Evolutionary conservation across 2,797 vertebrate genomes (phyloP), one percentile per base, ranked within the genome.

Genomic region (Sylvilagus floridanus): DNA sequence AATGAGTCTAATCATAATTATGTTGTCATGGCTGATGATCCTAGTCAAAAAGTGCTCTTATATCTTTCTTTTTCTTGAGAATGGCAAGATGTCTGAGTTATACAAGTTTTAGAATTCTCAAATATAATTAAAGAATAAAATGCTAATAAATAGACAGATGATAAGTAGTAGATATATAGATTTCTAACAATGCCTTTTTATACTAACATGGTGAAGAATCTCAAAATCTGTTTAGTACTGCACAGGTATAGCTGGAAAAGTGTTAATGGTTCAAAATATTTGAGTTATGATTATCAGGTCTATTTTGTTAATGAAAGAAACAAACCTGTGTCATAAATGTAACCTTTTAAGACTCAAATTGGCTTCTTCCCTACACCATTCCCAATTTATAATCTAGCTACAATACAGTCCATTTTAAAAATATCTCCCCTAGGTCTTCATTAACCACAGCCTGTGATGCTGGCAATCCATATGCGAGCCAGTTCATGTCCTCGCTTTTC

Each of bases 61-160:
- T 37, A 10, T 50, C 30, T 47, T 37, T 54, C 19, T 22, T 50
- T 77, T 83, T 32, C 22, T 65, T n/a, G 6, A 76, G 1, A 4
- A 54, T 52, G 88, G 47, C 7, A 83, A 42, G 79, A 19, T 63
- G 1, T 77, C 5, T 91, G 28, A 95, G 9, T 60, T 7, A 22
- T 24, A 0, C 10, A 89, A 63, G 1, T 35, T 60, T 90, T 81
- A 76, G 86, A 84, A 90, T 83, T 10, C 57, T 21, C 50, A 8
- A 5, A 7, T 35, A 60, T 77, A 92, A 62, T 68, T 22, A 82
- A 30, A 85, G 60, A 86, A n/a, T 57, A 60, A 92, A 94, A 85
- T 21, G 2, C 2, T 68, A 62, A 9, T 68, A 42, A 71, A 47
- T 7, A 47, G 8, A 47, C 63, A 87, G 2, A 84, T 47, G 9